Base-by-base conservation (phyloP, 2,113 vertebrate genomes). In the Phylloscopus whistleri region DNA sequence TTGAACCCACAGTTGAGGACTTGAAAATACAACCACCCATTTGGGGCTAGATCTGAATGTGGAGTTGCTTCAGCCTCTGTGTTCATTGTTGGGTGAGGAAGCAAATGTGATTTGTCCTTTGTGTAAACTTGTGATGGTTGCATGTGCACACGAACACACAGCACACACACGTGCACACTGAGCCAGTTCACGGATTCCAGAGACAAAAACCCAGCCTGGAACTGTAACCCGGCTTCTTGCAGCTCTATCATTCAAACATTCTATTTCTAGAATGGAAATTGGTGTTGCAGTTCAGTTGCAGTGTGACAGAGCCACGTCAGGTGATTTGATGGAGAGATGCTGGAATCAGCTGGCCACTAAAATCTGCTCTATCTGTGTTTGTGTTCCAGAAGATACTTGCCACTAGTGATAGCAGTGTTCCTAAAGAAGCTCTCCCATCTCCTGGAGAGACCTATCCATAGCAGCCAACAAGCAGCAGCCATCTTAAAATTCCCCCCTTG, bases 21-120 rank as follows among this genome's bases (percentile, higher is more conserved):
- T 94, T 95, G 31, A 48, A 94, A 82, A 69, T 46, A 48, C 53
- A 95, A 68, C 89, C 85, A 93, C 85, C 73, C 53, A 48, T 78
- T 92, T 48, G 56, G 77, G 94, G 82, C 80, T 94, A 35, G 88
- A 72, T 83, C 48, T 94, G 55, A 69, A 78, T 44, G 74, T 87
- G 73, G 74, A 93, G 63, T 88, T 95, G 53, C 59, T 84, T 87
- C 89, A 94, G 69, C 70, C 76, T 35, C 22, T 4, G 9, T 86
- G 75, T 53, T 67, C 76, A 19, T 72, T 82, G 70, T 70, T 70
- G 62, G 27, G 23, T 94, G 87, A 64, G 81, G 72, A 85, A 95
- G 41, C 67, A 74, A 77, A 93, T 70, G 33, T 70, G 48, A 74
- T 86, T 62, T 66, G 49, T 24, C 80, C 31, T 72, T 63, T 30